A percentile compares a stretch with the other conserved stretches of the same genome.
Evolutionary conservation across 2,888 invertebrate genomes (phyloP).

Genomic region (Scaptomyza parva): DNA sequence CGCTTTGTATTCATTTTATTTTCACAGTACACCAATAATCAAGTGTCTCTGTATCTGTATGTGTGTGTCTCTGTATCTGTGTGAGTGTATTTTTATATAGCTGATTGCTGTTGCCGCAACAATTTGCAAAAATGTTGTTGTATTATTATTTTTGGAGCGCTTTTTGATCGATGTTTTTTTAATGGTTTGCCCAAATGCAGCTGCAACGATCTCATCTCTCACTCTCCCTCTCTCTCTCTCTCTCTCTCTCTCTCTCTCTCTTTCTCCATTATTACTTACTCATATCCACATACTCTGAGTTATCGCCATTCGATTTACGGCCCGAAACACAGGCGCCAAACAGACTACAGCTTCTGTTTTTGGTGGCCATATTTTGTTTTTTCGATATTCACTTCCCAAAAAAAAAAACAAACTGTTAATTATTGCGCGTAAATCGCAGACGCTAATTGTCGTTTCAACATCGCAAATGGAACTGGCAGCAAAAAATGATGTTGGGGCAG

Average conservation of each 20-base stretch:
- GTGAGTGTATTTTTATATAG: constrained; percentile 1
- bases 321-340: constrained; percentile 57
- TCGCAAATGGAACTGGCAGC: constrained; percentile 71
- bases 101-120: constrained; percentile 23
- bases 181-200: constrained; percentile 58
- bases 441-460: constrained; percentile 77
- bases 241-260: neutral
- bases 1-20: constrained; percentile 24
- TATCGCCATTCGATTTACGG: constrained; percentile 27
- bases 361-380: constrained; percentile 49
- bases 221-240: no score
- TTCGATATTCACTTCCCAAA: no score
- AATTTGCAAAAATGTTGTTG: constrained; percentile 59
- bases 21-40: neutral
- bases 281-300: constrained; percentile 71
- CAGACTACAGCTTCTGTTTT: constrained; percentile 53
- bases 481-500: constrained; percentile 9
- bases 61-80: no score
- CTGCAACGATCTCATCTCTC: constrained; percentile 43
- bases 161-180: constrained; percentile 75
- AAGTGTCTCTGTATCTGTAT: constrained; percentile 13
- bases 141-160: constrained; percentile 18
- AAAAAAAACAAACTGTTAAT: constrained; percentile 34
- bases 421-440: constrained; percentile 31
- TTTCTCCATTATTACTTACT: constrained; percentile 55